These are phyloP conservation scores for Coecobrya sp. DNA, from an alignment of 2,888 invertebrate species.

Conservation along the genomic window DNA sequence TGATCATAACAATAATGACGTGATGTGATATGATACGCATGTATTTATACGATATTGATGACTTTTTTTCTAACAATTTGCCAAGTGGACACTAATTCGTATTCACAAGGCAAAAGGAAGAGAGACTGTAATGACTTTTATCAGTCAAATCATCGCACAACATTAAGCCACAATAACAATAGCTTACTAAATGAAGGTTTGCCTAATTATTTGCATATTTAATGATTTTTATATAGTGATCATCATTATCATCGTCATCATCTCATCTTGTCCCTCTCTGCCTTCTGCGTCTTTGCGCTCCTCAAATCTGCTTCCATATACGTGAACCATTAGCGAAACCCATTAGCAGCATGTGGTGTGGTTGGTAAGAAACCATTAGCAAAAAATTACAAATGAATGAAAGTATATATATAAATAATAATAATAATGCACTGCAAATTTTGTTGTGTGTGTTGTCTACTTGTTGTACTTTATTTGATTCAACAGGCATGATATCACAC, in stretches of 20 bases:
- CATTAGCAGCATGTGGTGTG: slow-evolving; percentile 34
- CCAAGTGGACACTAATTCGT: slow-evolving; percentile 64
- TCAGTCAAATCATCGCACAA: slow-evolving; percentile 62
- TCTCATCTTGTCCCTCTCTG: slow-evolving; percentile 6
- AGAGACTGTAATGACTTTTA: slow-evolving; percentile 57
- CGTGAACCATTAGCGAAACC: slow-evolving; percentile 36
- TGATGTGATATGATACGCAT: slow-evolving; percentile 69
- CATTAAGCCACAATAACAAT: slow-evolving; percentile 56
- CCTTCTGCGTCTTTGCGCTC: not conserved
- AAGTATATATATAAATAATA: slow-evolving; percentile 24
- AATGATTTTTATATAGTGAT: slow-evolving; percentile 71
- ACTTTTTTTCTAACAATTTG: slow-evolving; percentile 45
- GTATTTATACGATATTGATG: slow-evolving; percentile 69
- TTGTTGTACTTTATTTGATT: slow-evolving; percentile 43
- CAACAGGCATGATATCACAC: slow-evolving; percentile 76
- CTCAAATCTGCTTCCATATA: slow-evolving; percentile 38
- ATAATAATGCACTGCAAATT: not conserved
- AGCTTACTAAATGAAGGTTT: slow-evolving; percentile 60
- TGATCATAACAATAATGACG: slow-evolving; percentile 62
- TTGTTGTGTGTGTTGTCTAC: not conserved
- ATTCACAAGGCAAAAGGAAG: not conserved
- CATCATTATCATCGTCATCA: slow-evolving; percentile 41
- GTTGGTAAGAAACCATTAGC: slow-evolving; percentile 50
- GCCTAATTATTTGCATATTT: slow-evolving; percentile 77
- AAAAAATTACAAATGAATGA: slow-evolving; percentile 35